Evolutionary conservation across 1,140 invertebrate genomes (phyloP), one percentile per base, ranked within the genome.

Genomic region (Brachionus plicatilis): DNA sequence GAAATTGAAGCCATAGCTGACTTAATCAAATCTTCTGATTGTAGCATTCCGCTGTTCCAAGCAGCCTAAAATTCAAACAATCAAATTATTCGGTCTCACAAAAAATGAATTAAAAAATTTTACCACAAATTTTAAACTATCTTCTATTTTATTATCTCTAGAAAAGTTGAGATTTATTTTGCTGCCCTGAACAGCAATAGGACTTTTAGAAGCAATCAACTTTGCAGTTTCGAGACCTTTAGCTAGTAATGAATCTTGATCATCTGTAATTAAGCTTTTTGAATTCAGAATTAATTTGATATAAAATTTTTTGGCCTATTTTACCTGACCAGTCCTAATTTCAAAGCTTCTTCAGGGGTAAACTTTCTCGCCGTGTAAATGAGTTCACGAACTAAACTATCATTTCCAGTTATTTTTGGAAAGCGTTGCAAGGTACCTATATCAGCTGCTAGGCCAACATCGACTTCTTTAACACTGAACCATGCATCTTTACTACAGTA

Each of bases 341-440:
- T 83, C 84, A 88, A 87, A 0, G 96, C 97, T 91, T 99, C 96
- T 84, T 92, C 89, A 1, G 95, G 91, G 84, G 90, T 88, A 84
- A 98, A 92, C 88, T 94, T 95, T 66, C 96, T 90, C 0, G 92
- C 95, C 1, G 96, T 97, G 86, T 92, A 96, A 84, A 93, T 93
- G 7, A 98, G 90, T 88, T 99, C 97, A 56, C 95, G 91, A 0
- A 92, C 93, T 66, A 95, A 90, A 87, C 95, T 96, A 56, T 94
- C 92, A 87, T 93, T 97, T 8, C 95, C 95, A 66, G 97, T 91
- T 2, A 96, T 92, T 91, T 95, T 96, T n/a, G 96, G 96, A 41
- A 99, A 89, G 86, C 96, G 92, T 90, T 99, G 96, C 37, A 99
- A 90, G 2, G 94, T 93, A 29, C 97, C 97, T 47, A 99, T 93